Evolutionary conservation across 1,140 invertebrate species (phyloP).

Genomic region (Belonocnema kinseyi): DNA sequence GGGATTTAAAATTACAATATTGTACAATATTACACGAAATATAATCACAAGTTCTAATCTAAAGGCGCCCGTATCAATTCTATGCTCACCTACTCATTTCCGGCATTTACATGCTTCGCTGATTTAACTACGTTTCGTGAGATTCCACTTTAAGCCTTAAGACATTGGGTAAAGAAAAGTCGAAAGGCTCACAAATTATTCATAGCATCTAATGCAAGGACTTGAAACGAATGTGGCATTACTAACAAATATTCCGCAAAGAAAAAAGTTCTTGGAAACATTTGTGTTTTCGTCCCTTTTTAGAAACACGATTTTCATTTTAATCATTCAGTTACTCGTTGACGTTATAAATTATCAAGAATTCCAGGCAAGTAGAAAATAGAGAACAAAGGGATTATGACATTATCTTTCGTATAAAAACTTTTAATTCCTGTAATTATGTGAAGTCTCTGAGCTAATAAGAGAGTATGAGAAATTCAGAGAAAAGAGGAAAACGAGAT

Average conservation of each 20-base stretch:
- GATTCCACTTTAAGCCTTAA: slow-evolving; percentile 25
- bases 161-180: slow-evolving; percentile 2
- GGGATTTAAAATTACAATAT: too few species aligned
- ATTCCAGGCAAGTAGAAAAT: too few species aligned
- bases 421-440: slow-evolving; percentile 1
- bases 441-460: background rate
- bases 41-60: background rate
- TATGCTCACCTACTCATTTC: slow-evolving; percentile 18
- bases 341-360: too few species aligned
- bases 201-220: background rate
- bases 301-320: background rate
- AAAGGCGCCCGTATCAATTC: background rate
- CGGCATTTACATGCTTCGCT: slow-evolving; percentile 29
- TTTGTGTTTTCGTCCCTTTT: background rate
- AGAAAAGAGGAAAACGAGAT: background rate
- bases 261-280: background rate
- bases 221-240: slow-evolving; percentile 8
- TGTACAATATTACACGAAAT: background rate
- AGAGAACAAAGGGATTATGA: too few species aligned
- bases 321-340: background rate
- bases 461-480: slow-evolving; percentile 2
- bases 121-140: slow-evolving; percentile 12
- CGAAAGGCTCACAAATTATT: slow-evolving; percentile 19
- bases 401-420: background rate
- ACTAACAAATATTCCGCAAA: background rate